Conservation (phyloP, 2,888 invertebrate genomes). For the Polyploca ridens region DNA sequence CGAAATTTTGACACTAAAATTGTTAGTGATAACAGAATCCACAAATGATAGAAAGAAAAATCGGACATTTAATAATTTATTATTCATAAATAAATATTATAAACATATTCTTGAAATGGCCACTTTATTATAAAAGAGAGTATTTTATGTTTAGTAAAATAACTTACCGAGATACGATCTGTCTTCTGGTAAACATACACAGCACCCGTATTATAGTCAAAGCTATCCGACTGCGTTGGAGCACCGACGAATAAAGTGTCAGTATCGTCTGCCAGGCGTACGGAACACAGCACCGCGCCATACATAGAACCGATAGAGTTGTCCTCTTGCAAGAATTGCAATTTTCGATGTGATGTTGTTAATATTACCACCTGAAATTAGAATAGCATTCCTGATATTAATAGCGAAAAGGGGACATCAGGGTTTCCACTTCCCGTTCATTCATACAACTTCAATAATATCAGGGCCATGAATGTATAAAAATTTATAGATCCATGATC, state of each 20-base stretch:
- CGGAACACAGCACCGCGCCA: conserved; percentile 80
- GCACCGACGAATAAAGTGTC: conserved; percentile 86
- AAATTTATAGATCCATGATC: no score
- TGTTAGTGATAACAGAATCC: no score
- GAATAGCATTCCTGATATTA: neutral
- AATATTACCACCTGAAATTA: neutral
- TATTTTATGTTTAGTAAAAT: neutral
- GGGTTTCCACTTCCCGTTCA: no score
- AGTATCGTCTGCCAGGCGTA: conserved; percentile 66
- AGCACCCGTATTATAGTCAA: conserved; percentile 76
- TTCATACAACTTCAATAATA: no score
- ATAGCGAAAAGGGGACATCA: no score
- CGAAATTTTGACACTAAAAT: no score
- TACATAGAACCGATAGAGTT: conserved; percentile 82
- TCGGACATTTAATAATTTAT: no score
- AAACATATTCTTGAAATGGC: no score
- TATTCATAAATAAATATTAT: no score
- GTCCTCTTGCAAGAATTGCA: neutral
- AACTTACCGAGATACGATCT: neutral
- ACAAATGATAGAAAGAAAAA: no score
- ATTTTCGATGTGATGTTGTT: neutral
- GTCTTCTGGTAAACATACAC: conserved; percentile 77
- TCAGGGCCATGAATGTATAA: no score
- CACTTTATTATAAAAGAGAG: neutral
- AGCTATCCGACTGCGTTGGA: conserved; percentile 62